Percentiles rank a stretch among this genome's conserved stretches.
Conservation (phyloP, 2,113 vertebrate species). For the Urocynchramus pylzowi region DNA sequence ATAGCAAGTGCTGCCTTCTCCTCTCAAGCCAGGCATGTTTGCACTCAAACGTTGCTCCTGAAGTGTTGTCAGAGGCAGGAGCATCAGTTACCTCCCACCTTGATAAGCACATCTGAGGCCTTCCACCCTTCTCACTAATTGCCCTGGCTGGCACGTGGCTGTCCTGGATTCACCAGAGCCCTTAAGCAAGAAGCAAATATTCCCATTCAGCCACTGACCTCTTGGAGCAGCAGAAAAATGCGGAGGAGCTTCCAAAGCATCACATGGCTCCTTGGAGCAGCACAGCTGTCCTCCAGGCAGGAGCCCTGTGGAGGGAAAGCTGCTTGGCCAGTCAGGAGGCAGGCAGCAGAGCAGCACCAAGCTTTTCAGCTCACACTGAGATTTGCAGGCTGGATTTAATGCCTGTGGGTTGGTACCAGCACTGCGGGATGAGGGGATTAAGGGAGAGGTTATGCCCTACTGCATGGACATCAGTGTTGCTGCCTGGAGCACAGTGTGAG, state of each 20-base stretch:
- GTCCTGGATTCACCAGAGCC: background rate
- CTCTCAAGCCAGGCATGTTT: background rate
- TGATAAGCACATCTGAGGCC: background rate
- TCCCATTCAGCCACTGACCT: background rate
- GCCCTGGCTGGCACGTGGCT: background rate
- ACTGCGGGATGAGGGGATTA: background rate
- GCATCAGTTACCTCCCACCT: background rate
- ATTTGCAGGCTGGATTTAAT: background rate
- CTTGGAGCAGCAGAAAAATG: constrained; percentile 48
- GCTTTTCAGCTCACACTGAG: background rate
- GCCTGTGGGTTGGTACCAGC: background rate
- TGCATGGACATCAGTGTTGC: background rate
- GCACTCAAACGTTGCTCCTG: background rate
- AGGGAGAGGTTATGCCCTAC: background rate
- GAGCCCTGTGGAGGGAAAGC: background rate
- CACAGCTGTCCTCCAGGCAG: background rate
- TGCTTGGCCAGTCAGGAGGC: background rate
- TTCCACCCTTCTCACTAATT: background rate
- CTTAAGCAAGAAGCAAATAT: constrained; percentile 6
- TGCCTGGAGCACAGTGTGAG: background rate
- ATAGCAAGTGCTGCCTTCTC: background rate
- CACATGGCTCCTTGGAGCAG: constrained; percentile 15
- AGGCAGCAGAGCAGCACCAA: background rate
- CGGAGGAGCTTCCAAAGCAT: constrained; percentile 16
- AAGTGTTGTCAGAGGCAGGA: background rate